Evolutionary conservation across 1,140 invertebrate genomes (phyloP).

Genomic region (Lanistes nyassanus): DNA sequence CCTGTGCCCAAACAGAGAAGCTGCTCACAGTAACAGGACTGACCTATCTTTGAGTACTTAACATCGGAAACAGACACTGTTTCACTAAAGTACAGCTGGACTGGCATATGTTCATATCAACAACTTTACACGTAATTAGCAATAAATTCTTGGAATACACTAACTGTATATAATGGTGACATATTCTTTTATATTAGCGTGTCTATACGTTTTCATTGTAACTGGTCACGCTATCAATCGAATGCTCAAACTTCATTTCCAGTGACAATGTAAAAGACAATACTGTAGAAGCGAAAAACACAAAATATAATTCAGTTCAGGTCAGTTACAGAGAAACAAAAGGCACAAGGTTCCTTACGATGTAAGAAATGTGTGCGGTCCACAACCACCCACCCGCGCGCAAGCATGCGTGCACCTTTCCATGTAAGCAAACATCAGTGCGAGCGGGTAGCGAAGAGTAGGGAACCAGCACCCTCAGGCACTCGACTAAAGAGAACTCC

Average conservation of each 20-base stretch:
- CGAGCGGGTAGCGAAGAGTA: no score
- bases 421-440: no score
- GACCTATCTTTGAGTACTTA: neutral
- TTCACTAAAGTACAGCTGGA: no score
- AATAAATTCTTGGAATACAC: neutral
- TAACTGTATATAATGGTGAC: neutral
- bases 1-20: slow-evolving; percentile 36
- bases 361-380: no score
- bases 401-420: no score
- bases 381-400: no score
- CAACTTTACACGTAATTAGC: no score
- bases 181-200: neutral
- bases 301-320: neutral
- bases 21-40: no score
- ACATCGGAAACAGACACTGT: neutral
- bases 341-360: neutral
- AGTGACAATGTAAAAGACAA: neutral
- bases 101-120: no score
- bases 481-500: no score
- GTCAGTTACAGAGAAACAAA: neutral
- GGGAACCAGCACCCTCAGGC: no score
- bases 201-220: no score
- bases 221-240: neutral
- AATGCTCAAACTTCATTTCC: neutral
- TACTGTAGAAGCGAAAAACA: neutral